Base-by-base conservation (phyloP, 2,888 invertebrate species). In the Diloba caeruleocephala region DNA sequence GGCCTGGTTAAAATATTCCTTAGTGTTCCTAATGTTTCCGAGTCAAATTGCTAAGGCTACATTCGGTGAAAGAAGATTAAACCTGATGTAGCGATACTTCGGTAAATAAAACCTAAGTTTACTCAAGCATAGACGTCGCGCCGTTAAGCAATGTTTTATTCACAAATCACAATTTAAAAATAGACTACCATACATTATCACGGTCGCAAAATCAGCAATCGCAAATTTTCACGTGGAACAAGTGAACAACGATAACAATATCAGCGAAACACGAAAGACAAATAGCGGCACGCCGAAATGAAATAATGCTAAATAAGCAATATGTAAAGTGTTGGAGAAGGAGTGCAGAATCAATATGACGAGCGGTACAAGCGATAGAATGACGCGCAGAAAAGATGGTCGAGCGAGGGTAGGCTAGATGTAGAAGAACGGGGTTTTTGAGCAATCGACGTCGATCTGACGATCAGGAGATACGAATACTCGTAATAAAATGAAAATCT, bases 301-400 rank as follows among this genome's bases (percentile, higher is more conserved):
- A 90, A 89, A 90, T 90, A 89, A 90, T 87, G 90, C 89, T 85
- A 86, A 89, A 88, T 88, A 90, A 90, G 90, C 90, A 88, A 89
- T 92, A 91, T 92, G 90, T 85, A 90, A 90, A 90, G 87, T 88
- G 85, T 85, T 80, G 79, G 84, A 78, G 82, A 81, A 78, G 84
- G 80, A 82, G 82, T 78, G 71, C 74, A 78, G 81, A 88, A 88
- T 89, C 90, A 86, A 90, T 89, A 86, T 75, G 67, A 68, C 42
- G 37, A 42, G 10, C 15, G 61, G 64, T 28, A 3, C 44, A 74
- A 76, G 71, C 43, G 0, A 74, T n/a, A 36, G 14, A 45, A 43
- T 36, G 5, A 6, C 1, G 42, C 44, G 29, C 2, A 1, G 6
- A 8, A 3, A 3, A n/a, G 13, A 8, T 0, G 10, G n/a, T 12